Base-by-base conservation (phyloP, 2,888 invertebrate species). In the Tenthredo livida region DNA sequence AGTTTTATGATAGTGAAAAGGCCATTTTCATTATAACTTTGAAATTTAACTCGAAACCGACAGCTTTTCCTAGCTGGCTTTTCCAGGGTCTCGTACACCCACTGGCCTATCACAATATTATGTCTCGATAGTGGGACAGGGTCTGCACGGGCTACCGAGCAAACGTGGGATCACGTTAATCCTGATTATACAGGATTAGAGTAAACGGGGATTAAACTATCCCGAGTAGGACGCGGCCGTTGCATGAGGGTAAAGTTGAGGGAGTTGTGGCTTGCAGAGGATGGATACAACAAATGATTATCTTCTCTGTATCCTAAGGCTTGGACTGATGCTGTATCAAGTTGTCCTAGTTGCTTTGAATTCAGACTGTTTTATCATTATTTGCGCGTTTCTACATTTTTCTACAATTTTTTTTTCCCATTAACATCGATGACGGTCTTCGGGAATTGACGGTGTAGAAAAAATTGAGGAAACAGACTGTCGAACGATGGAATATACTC, bases 151-250 rank as follows among this genome's bases (percentile, higher is more conserved):
- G 86, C 61, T 47, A 61, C 65, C 43, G 50, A 43, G 83, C 85
- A 85, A 85, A 84, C 84, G 40, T 43, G 84, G 84, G 77, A 73
- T 85, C 70, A 84, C 84, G 67, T 84, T 86, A 85, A 73, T 78
- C 58, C 85, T 84, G 85, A 84, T 86, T 83, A 78, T 84, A 84
- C 84, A 61, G 58, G 86, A 86, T 87, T 86, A 88, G 85, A 86
- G 87, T 85, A 85, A 87, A 87, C 86, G 85, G 70, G 85, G 87
- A 87, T 87, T 87, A 86, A 87, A 86, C 78, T 58, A 84, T 61
- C 61, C 78, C 80, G 40, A 80, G 80, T 33, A n/a, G 61, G 40
- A 80, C 21, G 37, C n/a, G 17, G 80, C 58, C 47, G 84, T 73
- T 29, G 37, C 50, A 61, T 21, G 40, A 40, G 58, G 80, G 21